Conservation (phyloP, 2,888 invertebrate species). For the Ptychoptera contaminata region DNA sequence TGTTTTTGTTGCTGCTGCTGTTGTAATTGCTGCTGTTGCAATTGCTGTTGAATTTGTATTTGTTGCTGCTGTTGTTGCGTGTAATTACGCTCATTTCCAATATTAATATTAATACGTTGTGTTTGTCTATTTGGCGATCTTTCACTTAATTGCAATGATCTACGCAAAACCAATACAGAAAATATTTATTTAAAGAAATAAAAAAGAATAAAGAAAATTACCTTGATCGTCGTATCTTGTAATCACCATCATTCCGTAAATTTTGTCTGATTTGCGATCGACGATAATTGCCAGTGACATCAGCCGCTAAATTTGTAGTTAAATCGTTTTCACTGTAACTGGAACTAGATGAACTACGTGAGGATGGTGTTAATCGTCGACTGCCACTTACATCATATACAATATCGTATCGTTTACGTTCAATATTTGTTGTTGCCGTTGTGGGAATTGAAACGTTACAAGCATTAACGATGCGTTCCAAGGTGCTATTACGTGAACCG, state of each 20-base stretch:
- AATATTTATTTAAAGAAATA: neutral
- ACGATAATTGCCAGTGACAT: constrained; percentile 16
- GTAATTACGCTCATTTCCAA: constrained; percentile 6
- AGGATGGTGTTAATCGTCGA: constrained; percentile 18
- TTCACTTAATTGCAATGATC: constrained; percentile 48
- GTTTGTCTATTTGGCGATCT: constrained; percentile 32
- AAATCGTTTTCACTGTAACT: constrained; percentile 24
- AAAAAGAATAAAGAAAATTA: constrained; percentile 10
- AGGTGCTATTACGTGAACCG: constrained; percentile 26
- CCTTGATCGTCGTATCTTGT: constrained; percentile 29
- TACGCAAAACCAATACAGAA: constrained; percentile 11
- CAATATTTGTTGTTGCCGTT: too few species aligned
- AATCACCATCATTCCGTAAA: constrained; percentile 24
- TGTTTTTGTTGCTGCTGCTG: constrained; percentile 13
- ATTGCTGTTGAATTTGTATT: constrained; percentile 15
- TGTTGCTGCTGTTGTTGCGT: constrained; percentile 16
- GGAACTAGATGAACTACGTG: constrained; percentile 30
- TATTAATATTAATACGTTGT: constrained; percentile 16
- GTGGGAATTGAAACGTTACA: too few species aligned
- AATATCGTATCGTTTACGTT: constrained; percentile 12
- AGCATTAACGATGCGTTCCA: constrained; percentile 24
- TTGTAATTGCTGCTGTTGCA: constrained; percentile 5
- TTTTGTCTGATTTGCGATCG: constrained; percentile 20
- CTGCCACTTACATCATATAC: constrained; percentile 16
- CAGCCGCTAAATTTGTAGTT: constrained; percentile 13